Percentiles rank a stretch among this genome's conserved stretches.
Evolutionary conservation across 2,888 invertebrate species (phyloP).

Genomic region (Thyatira batis): DNA sequence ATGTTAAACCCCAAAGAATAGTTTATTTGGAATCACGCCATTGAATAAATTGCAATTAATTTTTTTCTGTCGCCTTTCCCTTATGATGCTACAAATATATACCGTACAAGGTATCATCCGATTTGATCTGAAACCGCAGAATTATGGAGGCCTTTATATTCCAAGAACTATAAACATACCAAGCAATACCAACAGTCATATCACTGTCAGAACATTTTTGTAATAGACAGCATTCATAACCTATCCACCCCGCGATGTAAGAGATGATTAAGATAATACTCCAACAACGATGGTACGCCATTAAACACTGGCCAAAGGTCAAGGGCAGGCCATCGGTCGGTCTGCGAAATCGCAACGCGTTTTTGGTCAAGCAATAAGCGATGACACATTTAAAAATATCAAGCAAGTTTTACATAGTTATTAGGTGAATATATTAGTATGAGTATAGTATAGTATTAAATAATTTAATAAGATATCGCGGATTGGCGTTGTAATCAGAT

Average conservation of each 20-base stretch:
- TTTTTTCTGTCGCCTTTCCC: too few species aligned
- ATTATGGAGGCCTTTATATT: neutral
- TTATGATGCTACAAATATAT: too few species aligned
- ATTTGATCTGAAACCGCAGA: neutral
- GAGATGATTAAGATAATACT: slow-evolving; percentile 29
- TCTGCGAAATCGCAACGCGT: slow-evolving; percentile 8
- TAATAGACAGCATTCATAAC: slow-evolving; percentile 15
- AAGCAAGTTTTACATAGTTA: neutral
- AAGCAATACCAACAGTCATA: neutral
- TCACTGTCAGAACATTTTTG: neutral
- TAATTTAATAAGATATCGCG: too few species aligned
- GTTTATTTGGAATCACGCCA: too few species aligned
- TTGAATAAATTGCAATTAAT: too few species aligned
- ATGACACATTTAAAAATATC: neutral
- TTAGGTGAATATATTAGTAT: neutral
- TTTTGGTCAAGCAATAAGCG: neutral
- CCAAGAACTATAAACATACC: neutral
- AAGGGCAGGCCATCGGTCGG: slow-evolving; percentile 41
- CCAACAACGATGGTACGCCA: slow-evolving; percentile 35
- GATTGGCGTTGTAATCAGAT: too few species aligned
- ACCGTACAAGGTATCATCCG: too few species aligned
- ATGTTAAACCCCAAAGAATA: too few species aligned
- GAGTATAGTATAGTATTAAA: too few species aligned
- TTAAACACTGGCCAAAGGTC: slow-evolving; percentile 49
- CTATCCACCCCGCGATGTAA: slow-evolving; percentile 16